Evolutionary conservation across 2,888 invertebrate genomes (phyloP), one percentile per base, ranked within the genome.

Genomic region (Xylocampa areola): DNA sequence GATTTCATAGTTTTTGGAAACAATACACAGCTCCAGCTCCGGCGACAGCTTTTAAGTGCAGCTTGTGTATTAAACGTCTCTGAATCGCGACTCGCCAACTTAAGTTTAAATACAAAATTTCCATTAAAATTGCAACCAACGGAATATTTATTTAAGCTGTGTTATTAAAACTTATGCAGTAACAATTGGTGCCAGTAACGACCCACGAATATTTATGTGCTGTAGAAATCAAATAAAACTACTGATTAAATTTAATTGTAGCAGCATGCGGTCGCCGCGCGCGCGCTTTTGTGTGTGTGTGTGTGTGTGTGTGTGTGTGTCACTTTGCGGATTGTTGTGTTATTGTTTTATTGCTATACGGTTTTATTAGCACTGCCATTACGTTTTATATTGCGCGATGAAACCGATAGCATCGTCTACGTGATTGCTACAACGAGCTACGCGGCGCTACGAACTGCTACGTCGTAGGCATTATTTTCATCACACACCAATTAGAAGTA

Each of bases 1-100:
- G 37, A 57, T 39, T 39, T 23, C 27, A 14, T 37, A 27, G 30
- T 32, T 55, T 36, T 21, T 30, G 16, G 4, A 14, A 57, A 32
- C 45, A 45, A 39, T 35, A 37, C 16, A 4, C 27, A 8, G 27
- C 10, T 23, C 4, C 6, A 23, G 17, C 6, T 7, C 8, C 11
- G 30, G 36, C 25, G 17, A 19, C 44, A 10, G 58, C 30, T 14
- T 19, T 57, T 16, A 33, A 59, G 11, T 25, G 21, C 29, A 27
- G 16, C n/a, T 25, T 25, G 17, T 29, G 21, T 36, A 36, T 11
- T 36, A 55, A 41, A 43, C 7, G 14, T 19, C 19, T 29, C 29
- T 29, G 33, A n/a, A 29, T 7, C n/a, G 13, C 16, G 8, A 23
- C 1, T 21, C 10, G 25, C 25, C 4, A 27, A 33, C 27, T 30